Base-by-base conservation (phyloP, 1,140 invertebrate species). In the Lasioglossum baleicum region DNA sequence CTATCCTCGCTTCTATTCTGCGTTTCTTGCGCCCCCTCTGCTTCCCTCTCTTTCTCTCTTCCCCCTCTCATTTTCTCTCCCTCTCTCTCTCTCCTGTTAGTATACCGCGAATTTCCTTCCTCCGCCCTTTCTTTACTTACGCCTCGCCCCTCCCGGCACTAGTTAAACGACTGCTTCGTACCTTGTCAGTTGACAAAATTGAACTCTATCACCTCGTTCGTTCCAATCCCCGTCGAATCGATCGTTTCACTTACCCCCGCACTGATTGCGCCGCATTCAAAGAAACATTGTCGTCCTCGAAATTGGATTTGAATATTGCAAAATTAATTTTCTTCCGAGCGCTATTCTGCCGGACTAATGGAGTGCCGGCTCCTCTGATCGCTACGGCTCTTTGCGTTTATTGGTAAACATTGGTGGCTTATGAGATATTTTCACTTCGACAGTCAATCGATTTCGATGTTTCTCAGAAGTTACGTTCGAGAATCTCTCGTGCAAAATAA, bases 111-210 rank as follows among this genome's bases (percentile, higher is more conserved):
- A 67, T 75, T 66, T 74, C 70, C 77, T 79, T 48, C 26, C 20
- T 11, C 40, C 26, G 44, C 40, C 70, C 20, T 63, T 51, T 74
- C 70, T 48, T 80, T 67, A 60, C 77, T 74, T 75, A 22, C 77
- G 64, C 26, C 70, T 40, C 42, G 5, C 48, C 53, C 53, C 8
- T 17, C 42, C 53, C 48, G 61, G 67, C 67, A 75, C 51, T n/a
- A 51, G 64, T 80, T 80, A 80, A 79, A 80, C 70, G 77, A 80
- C 71, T 67, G 40, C 51, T 67, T 80, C 69, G 60, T 64, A 65
- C 69, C 58, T 60, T 60, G 67, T 66, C 48, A 26, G 69, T 73
- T 72, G 76, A 79, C 76, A 60, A 65, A 79, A 79, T 73, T 73
- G 60, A 79, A 73, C 76, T 31, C 48, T 69, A 58, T 65, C 61